phyloP scores from a whole-genome alignment of 2,113 vertebrate genomes.

The Ivindomyrus marchei region DNA sequence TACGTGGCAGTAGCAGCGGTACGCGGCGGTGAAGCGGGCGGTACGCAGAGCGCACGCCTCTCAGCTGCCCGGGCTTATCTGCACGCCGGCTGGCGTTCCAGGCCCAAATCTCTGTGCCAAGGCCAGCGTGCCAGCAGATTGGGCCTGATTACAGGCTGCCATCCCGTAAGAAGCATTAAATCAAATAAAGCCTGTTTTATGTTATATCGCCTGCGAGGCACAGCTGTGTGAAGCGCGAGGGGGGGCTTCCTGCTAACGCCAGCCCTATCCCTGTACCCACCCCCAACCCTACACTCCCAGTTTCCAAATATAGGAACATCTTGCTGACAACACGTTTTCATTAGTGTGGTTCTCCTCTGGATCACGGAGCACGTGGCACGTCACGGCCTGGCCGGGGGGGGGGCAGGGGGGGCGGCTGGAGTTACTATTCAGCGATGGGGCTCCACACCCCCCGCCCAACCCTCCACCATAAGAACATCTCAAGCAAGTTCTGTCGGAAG shows the following conservation, averaged over 20 bases:
- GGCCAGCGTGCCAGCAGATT: conserved; percentile 52
- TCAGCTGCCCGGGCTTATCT: conserved; percentile 45
- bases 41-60: neutral
- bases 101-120: conserved; percentile 52
- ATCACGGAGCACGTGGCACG: conserved; percentile 41
- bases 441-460: neutral
- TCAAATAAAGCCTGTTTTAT: conserved; percentile 48
- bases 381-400: conserved; percentile 39
- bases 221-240: conserved; percentile 37
- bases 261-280: conserved; percentile 36
- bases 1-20: neutral
- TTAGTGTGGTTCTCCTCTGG: neutral
- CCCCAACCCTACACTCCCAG: conserved; percentile 27
- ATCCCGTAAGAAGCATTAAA: conserved; percentile 47
- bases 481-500: neutral
- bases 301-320: conserved; percentile 6
- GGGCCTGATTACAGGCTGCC: conserved; percentile 36
- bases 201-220: conserved; percentile 31
- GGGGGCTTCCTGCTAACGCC: conserved; percentile 30
- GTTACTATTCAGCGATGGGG: neutral
- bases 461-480: neutral
- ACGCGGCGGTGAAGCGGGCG: neutral
- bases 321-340: conserved; percentile 1
- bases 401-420: neutral
- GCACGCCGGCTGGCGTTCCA: conserved; percentile 21